Base-by-base conservation (phyloP, 37 sponge, comb jelly and placozoan genomes). In the Ianthella basta region DNA sequence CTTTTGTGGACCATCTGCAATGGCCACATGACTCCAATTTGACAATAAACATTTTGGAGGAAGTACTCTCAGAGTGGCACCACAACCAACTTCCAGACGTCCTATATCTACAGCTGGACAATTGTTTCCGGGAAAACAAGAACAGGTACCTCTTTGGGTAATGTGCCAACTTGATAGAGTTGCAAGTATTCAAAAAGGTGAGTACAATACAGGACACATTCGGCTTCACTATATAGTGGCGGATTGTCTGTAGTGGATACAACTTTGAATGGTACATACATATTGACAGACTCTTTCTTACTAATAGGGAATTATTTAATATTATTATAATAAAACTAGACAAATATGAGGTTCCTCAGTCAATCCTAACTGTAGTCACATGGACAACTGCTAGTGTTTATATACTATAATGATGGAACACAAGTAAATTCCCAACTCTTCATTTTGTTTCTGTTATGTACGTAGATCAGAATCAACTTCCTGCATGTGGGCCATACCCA, bases 1-100 rank as follows among this genome's bases (percentile, higher is more conserved):
- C 40, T 23, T 87, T 53, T 74, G 33, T 83, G 56, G 89, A 84
- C 81, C 56, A 61, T 24, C 72, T 84, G 41, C 89, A 84, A 29
- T 84, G 73, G 81, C 85, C 89, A 12, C 89, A 89, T 80, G 89
- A 89, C 59, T 56, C 80, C 29, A 89, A 89, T 39, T 60, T 89
- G 16, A 84, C 89, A 37, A 87, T 87, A 39, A 86, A 80, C 59
- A 72, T 86, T 21, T 25, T 84, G 59, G 39, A 35, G 75, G 61
- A 72, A 39, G 24, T 18, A 4, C n/a, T 84, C 3, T 1, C 35
- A 4, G 14, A 30, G 10, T 4, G 70, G 66, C 20, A 64, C 3
- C 4, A 32, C 56, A 39, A 60, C 32, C 53, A 15, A 15, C 79
- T 85, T 12, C 80, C 86, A 34, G 20, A 40, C 4, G 39, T n/a